Evolutionary conservation across 2,113 vertebrate species (phyloP).

Genomic region (Sphyrna mokarran): DNA sequence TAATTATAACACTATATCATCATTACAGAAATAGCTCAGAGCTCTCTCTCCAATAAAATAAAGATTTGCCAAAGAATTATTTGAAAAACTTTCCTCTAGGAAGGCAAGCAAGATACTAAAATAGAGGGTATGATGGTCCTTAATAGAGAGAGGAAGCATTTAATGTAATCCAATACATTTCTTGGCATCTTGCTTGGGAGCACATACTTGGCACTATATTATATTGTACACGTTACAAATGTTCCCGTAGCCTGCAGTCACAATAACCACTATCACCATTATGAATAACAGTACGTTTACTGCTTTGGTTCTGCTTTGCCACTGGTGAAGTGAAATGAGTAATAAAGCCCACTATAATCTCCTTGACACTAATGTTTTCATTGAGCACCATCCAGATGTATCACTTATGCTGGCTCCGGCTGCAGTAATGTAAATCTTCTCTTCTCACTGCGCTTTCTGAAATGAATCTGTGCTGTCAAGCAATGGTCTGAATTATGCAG

Average conservation of each 20-base stretch:
- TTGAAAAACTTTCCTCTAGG: neutral
- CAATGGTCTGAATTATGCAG: constrained; percentile 12
- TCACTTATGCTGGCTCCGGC: neutral
- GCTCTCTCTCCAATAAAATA: neutral
- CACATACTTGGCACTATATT: neutral
- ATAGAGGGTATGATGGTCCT: neutral
- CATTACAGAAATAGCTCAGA: neutral
- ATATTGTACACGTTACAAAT: neutral
- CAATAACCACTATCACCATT: constrained; percentile 18
- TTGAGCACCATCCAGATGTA: constrained; percentile 20
- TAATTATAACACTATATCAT: neutral
- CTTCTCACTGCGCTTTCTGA: neutral
- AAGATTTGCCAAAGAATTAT: neutral
- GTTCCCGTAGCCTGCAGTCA: neutral
- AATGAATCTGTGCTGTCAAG: constrained; percentile 27
- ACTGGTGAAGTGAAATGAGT: constrained; percentile 17
- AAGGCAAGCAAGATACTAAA: neutral
- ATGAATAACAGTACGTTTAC: constrained; percentile 15
- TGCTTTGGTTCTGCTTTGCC: constrained; percentile 15
- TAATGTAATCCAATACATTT: neutral
- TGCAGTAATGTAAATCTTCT: constrained; percentile 26
- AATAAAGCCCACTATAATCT: constrained; percentile 35
- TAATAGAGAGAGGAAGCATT: neutral
- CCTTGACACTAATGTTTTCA: constrained; percentile 30
- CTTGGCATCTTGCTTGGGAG: neutral